Base-by-base conservation (phyloP, 2,888 invertebrate species). In the Augiades crinisus region DNA sequence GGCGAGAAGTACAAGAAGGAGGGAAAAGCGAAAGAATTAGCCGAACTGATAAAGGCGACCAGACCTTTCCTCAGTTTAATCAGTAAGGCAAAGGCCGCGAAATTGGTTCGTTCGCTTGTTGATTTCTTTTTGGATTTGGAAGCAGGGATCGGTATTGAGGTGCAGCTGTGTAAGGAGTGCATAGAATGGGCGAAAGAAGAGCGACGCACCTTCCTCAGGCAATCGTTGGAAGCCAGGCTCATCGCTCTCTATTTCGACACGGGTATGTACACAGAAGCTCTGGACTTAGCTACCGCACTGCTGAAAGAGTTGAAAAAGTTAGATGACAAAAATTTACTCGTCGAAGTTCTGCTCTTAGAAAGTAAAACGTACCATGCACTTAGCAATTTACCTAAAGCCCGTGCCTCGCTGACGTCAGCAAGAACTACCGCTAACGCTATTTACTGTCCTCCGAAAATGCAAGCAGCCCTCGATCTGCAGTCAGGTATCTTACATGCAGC, bases 161-260 rank as follows among this genome's bases (percentile, higher is more conserved):
- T 95, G 47, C 95, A 96, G 83, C 88, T 97, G 57, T 97, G 97
- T 82, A 96, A 96, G 90, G 99, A 99, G 89, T 99, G 99, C 89
- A 99, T 99, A 89, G 97, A 98, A 89, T 99, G 99, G 99, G 98
- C 99, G 21, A 98, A 98, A 79, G 96, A 97, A 73, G 99, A 99
- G 81, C 95, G 98, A 62, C 93, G 99, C 63, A 99, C 98, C 13
- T 99, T 99, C 84, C 89, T 99, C 57, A 92, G 99, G 65, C 99
- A 99, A 84, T 97, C 98, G 0, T 84, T 99, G 64, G 98, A 99
- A 81, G 96, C 99, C 10, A 92, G 99, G 65, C 91, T 99, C 53
- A 95, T 99, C 72, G 98, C 98, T 2, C 91, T 99, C 31, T 99
- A 98, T 84, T 98, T 95, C 81, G 97, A 98, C 78, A 97, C 96